A percentile compares a stretch with the other conserved stretches of the same genome.
phyloP scores from a whole-genome alignment of 2,797 vertebrate species.

The Semaprochilodus insignis region DNA sequence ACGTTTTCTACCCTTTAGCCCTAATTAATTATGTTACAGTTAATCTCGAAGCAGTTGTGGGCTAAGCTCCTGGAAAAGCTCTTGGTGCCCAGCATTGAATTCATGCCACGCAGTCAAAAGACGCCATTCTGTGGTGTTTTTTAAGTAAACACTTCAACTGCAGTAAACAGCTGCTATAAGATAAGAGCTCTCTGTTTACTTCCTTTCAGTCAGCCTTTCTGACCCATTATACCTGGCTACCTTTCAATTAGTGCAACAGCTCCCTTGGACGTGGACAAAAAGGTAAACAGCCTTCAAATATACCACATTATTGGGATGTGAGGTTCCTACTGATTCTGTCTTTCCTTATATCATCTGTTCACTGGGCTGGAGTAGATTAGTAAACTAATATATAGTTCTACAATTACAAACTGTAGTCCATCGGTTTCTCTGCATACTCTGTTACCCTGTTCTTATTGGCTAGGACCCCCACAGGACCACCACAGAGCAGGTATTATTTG shows the following conservation, averaged over 20 bases:
- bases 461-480: no score
- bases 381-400: no score
- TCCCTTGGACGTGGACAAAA: not conserved
- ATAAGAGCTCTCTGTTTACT: conserved; percentile 74
- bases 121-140: conserved; percentile 69
- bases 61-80: conserved; percentile 67
- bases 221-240: conserved; percentile 64
- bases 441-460: no score
- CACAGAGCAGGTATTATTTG: no score
- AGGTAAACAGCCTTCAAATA: not conserved
- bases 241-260: conserved; percentile 67
- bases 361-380: no score
- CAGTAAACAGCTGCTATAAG: conserved; percentile 81
- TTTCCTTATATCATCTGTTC: not conserved
- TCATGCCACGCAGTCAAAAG: conserved; percentile 66
- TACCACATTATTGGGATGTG: not conserved
- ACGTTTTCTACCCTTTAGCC: conserved; percentile 14
- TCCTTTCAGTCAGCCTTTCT: conserved; percentile 65
- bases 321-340: not conserved
- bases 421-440: no score
- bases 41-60: conserved; percentile 49
- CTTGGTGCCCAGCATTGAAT: conserved; percentile 59
- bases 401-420: no score
- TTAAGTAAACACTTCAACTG: conserved; percentile 76
- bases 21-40: conserved; percentile 34